A percentile compares a stretch with the other conserved stretches of the same genome.
These are phyloP conservation scores for Polypterus bichir DNA, from an alignment of 2,113 vertebrate genomes.

Conservation along the genomic window DNA sequence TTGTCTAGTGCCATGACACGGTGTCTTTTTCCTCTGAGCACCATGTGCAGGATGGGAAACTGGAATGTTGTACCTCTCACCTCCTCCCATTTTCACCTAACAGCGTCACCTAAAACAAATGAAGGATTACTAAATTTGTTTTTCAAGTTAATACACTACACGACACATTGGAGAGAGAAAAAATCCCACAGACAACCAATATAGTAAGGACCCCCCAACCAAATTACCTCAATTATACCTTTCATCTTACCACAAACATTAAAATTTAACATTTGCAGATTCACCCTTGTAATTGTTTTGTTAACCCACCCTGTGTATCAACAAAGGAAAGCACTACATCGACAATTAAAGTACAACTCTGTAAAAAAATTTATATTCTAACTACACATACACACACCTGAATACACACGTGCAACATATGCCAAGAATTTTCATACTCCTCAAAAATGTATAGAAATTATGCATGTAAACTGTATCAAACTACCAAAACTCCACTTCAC, in stretches of 20 bases:
- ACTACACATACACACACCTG: too few species aligned
- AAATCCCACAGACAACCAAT: neutral
- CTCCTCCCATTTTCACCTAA: slow-evolving; percentile 82
- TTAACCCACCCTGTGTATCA: too few species aligned
- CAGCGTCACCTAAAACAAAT: slow-evolving; percentile 72
- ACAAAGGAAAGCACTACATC: too few species aligned
- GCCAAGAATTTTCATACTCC: too few species aligned
- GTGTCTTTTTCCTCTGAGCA: slow-evolving; percentile 67
- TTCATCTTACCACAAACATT: neutral
- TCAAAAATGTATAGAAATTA: too few species aligned
- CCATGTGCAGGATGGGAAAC: slow-evolving; percentile 64
- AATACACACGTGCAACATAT: too few species aligned
- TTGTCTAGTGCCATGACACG: slow-evolving; percentile 60
- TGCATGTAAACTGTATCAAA: too few species aligned
- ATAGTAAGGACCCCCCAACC: neutral
- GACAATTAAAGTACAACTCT: too few species aligned
- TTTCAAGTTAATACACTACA: neutral
- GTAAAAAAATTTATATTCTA: too few species aligned
- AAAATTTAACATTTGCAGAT: too few species aligned
- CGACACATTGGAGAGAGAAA: neutral
- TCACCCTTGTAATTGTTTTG: too few species aligned
- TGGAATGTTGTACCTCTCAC: slow-evolving; percentile 88
- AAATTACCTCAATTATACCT: neutral
- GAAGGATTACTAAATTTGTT: neutral
- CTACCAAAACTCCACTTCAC: too few species aligned